phyloP scores from a whole-genome alignment of 2,113 vertebrate genomes.

The Rhineura floridana region DNA sequence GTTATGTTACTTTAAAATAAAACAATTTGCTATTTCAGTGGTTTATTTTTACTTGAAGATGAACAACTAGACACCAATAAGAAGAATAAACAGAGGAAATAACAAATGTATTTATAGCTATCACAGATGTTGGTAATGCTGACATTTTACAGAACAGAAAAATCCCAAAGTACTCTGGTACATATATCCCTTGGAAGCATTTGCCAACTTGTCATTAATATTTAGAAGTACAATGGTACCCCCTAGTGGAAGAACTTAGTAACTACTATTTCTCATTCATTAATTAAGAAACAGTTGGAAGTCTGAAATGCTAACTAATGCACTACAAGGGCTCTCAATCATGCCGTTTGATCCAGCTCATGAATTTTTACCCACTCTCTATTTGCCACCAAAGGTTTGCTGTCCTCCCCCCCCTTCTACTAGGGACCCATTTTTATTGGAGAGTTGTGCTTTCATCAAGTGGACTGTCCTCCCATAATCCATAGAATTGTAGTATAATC shows the following conservation, averaged over 20 bases:
- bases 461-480: background rate
- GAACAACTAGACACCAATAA: background rate
- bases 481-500: background rate
- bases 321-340: background rate
- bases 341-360: background rate
- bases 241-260: constrained; percentile 45
- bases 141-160: background rate
- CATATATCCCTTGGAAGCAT: accelerated
- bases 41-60: constrained; percentile 2
- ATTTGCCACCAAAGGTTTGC: background rate
- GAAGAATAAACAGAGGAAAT: constrained; percentile 9
- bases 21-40: constrained; percentile 8
- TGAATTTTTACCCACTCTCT: background rate
- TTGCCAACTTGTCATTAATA: background rate
- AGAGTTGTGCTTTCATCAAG: background rate
- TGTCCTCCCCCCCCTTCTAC: background rate
- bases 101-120: background rate
- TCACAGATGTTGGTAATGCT: background rate
- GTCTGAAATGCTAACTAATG: background rate
- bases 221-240: constrained; percentile 14
- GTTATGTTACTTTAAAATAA: background rate
- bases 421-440: background rate
- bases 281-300: background rate
- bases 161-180: accelerated
- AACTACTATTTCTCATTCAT: background rate